Conservation (phyloP, 2,113 vertebrate genomes). For the Centropristis striata region DNA sequence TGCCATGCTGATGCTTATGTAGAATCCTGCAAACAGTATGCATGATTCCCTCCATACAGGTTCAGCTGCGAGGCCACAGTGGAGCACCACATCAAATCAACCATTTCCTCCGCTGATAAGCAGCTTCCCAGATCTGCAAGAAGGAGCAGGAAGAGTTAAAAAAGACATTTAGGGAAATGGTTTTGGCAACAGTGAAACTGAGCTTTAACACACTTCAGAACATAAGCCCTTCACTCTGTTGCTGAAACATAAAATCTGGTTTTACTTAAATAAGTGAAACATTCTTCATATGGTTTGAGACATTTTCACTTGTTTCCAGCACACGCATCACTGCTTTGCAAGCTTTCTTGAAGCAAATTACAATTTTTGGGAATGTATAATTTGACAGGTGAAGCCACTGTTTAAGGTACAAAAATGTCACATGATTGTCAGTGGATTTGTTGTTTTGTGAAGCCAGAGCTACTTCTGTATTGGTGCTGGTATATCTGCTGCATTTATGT, state of each 20-base stretch:
- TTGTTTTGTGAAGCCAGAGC: background rate
- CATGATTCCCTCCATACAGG: conserved; percentile 14
- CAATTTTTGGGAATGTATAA: background rate
- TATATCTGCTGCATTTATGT: background rate
- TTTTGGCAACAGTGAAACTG: conserved; percentile 68
- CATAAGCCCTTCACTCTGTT: background rate
- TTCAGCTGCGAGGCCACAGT: conserved; percentile 68
- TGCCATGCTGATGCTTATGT: background rate
- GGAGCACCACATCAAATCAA: conserved; percentile 82
- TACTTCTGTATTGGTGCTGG: background rate
- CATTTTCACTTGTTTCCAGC: conserved; percentile 21
- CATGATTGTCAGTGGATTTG: background rate
- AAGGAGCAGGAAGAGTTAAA: conserved; percentile 50
- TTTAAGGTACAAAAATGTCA: background rate
- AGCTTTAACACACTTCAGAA: conserved; percentile 9
- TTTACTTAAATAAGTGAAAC: conserved; percentile 12
- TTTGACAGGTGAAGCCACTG: background rate
- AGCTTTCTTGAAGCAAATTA: background rate
- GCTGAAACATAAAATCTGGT: conserved; percentile 35
- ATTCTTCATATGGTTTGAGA: conserved; percentile 9
- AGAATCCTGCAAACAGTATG: background rate
- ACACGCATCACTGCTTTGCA: background rate
- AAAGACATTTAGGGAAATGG: conserved; percentile 59
- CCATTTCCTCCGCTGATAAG: conserved; percentile 82
- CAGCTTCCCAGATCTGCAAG: conserved; percentile 81